Evolutionary conservation across 2,797 vertebrate species (phyloP), one percentile per base, ranked within the genome.

Genomic region (Peromyscus melanophrys): DNA sequence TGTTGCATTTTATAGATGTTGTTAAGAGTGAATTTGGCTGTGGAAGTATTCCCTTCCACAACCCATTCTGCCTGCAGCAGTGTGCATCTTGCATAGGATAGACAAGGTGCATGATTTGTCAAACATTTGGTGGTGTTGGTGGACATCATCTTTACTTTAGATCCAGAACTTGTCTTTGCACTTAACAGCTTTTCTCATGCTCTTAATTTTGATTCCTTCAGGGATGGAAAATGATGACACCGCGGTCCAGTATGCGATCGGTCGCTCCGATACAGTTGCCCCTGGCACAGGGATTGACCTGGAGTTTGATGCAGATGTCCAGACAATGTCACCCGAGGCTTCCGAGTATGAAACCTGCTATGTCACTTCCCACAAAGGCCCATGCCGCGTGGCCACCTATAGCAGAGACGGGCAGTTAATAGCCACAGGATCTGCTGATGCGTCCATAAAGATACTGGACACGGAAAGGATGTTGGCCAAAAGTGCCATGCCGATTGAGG

Each of bases 341-440:
- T 99, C 99, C 0, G 99, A 99, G 98, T 99, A 99, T 0, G 99
- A 99, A 98, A 99, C 99, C 31, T 99, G 99, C 98, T 99, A 99
- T 0, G 99, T 99, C 77, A 99, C 99, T 0, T 99, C 99, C 31
- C 99, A 99, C 89, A 99, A 99, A 96, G 99, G 99, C 25, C 99
- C 99, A 0, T 99, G 99, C 92, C 99, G 99, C 0, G 99, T 99
- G 1, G 99, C 99, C 59, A 99, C 99, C 0, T 99, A 99, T 83
- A 99, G 99, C 96, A 99, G 99, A 4, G 99, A 99, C 0, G 99
- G 99, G 2, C 99, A 99, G 98, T 98, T 99, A 25, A 99, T 99
- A 16, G 99, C 99, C 57, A 99, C 99, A 0, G 99, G 99, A 59
- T 99, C 99, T 0, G 99, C 99, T 0, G 99, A 99, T 0, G 99